Conservation (phyloP, 2,113 vertebrate genomes). For the Eudyptes chrysolophus region DNA sequence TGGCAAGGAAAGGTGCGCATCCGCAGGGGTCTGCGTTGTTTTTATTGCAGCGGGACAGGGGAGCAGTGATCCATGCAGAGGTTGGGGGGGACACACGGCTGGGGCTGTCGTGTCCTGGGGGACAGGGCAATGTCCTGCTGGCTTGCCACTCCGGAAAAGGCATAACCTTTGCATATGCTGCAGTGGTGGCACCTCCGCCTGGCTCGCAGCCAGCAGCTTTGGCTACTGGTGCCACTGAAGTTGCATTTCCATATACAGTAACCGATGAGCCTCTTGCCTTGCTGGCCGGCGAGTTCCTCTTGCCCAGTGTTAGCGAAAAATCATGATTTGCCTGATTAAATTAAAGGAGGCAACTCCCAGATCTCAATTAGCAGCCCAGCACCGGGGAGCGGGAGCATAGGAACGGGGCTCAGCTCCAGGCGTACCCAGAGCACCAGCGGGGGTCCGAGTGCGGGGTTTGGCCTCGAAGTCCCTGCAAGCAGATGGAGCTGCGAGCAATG, state of each 20-base stretch:
- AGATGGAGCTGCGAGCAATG: neutral
- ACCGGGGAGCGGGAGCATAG: accelerated
- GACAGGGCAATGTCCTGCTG: neutral
- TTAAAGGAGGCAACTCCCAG: neutral
- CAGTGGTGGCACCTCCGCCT: neutral
- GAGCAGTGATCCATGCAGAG: neutral
- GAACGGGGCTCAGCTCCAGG: neutral
- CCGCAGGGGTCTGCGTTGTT: accelerated
- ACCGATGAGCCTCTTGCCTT: neutral
- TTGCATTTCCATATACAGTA: neutral
- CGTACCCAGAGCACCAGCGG: accelerated
- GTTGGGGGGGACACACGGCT: accelerated
- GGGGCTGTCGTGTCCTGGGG: neutral
- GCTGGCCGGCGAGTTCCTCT: neutral
- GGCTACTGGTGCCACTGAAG: neutral
- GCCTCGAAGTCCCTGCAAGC: neutral
- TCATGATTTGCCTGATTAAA: neutral
- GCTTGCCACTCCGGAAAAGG: neutral
- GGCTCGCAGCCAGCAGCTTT: neutral
- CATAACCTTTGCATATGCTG: neutral
- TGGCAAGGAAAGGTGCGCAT: neutral
- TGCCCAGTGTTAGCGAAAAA: neutral
- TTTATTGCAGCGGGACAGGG: neutral
- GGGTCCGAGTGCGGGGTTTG: accelerated
- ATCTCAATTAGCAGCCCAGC: neutral